Evolutionary conservation across 1,140 invertebrate species (phyloP).

Genomic region (Cydia amplana): DNA sequence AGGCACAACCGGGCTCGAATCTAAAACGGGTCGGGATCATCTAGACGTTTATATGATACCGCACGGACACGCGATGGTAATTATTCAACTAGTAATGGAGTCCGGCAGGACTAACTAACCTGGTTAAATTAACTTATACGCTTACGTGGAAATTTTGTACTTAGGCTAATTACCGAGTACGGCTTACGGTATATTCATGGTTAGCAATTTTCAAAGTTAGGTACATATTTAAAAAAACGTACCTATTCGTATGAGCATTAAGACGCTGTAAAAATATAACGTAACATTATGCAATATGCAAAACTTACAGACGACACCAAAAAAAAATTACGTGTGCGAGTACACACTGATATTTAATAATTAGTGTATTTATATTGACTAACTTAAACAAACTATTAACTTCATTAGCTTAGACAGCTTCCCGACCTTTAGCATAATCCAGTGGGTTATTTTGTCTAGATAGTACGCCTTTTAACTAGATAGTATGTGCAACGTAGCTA

Average conservation of each 20-base stretch:
- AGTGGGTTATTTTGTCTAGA: no score
- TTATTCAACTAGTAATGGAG: conserved; percentile 18
- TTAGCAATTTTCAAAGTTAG: neutral
- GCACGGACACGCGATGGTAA: conserved; percentile 21
- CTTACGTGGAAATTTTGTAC: neutral
- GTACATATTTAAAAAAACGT: no score
- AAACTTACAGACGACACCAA: neutral
- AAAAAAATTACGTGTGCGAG: no score
- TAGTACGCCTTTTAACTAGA: neutral
- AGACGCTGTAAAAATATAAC: no score
- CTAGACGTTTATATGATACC: conserved; percentile 54
- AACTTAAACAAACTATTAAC: no score
- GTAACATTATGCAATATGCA: no score
- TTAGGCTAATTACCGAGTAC: neutral
- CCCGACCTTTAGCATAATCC: no score
- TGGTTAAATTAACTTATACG: conserved; percentile 7
- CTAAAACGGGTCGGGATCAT: conserved; percentile 74
- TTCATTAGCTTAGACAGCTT: no score
- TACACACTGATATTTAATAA: no score
- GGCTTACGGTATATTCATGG: neutral
- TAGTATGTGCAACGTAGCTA: neutral
- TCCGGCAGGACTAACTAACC: conserved; percentile 1
- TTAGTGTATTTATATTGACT: no score
- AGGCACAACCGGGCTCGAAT: conserved; percentile 76
- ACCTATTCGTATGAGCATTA: neutral